phyloP scores from a whole-genome alignment of 2,113 vertebrate genomes.

The Pterocles gutturalis region DNA sequence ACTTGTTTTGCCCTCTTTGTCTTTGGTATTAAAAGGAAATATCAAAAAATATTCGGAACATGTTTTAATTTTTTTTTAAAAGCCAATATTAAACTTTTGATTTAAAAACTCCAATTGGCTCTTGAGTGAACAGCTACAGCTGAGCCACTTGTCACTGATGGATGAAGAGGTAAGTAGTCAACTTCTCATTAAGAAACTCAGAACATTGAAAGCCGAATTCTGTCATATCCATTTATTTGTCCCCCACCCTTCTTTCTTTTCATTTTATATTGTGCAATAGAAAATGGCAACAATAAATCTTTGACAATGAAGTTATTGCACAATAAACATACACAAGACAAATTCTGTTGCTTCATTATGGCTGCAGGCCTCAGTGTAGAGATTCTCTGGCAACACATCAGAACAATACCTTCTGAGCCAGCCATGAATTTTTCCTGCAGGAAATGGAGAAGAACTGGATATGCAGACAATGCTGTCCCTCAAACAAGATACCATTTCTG shows the following conservation, averaged over 20 bases:
- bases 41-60: not conserved
- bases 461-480: not conserved
- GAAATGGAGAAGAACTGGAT: not conserved
- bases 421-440: not conserved
- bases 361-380: not conserved
- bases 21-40: not conserved
- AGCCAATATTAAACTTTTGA: not conserved
- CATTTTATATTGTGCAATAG: conserved; percentile 2
- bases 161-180: not conserved
- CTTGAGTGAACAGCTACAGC: not conserved
- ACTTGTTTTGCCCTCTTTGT: not conserved
- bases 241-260: conserved; percentile 16
- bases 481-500: not conserved
- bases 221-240: not conserved
- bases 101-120: not conserved
- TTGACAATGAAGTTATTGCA: conserved; percentile 46
- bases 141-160: not conserved
- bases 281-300: conserved; percentile 31
- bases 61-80: not conserved
- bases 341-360: conserved; percentile 21
- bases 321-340: not conserved
- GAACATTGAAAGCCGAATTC: not conserved
- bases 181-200: not conserved
- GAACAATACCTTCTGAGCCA: not conserved
- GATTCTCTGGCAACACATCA: not conserved